Conservation (phyloP, 2,113 vertebrate genomes). For the Glareola pratincola region DNA sequence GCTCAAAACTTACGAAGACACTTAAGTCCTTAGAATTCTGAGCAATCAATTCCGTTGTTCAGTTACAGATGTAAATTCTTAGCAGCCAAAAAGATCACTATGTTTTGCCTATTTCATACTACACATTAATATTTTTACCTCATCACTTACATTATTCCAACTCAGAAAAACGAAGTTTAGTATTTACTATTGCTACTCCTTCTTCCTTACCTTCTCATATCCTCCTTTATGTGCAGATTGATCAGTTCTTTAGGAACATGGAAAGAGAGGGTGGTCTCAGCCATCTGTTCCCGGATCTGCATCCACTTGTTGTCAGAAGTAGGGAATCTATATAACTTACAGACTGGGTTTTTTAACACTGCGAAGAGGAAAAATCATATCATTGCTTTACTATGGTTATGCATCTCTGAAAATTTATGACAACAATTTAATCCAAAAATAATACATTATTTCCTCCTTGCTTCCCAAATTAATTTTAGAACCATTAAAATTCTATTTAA, state of each 20-base stretch:
- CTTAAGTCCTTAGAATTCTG: not conserved
- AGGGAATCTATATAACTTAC: slow-evolving; percentile 94
- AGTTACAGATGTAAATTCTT: not conserved
- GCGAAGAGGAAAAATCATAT: not conserved
- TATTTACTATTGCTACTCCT: not conserved
- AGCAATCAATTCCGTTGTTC: not conserved
- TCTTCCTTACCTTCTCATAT: slow-evolving; percentile 86
- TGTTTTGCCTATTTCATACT: not conserved
- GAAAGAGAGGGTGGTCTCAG: slow-evolving; percentile 92
- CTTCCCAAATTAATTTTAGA: not conserved
- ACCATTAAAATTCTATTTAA: not conserved
- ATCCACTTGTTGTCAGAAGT: slow-evolving; percentile 95
- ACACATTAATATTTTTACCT: not conserved
- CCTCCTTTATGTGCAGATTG: slow-evolving; percentile 91
- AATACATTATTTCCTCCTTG: not conserved
- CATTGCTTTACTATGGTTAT: not conserved
- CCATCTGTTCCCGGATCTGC: slow-evolving; percentile 94
- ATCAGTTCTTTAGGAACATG: slow-evolving; percentile 94
- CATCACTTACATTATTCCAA: not conserved
- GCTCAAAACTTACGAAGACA: not conserved
- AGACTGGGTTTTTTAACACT: slow-evolving; percentile 94
- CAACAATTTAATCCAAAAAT: not conserved
- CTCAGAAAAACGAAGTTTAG: not conserved
- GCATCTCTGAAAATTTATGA: not conserved
- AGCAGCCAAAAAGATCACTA: not conserved